Evolutionary conservation across 2,888 invertebrate species (phyloP), one percentile per base, ranked within the genome.

Genomic region (Terebella lapidaria): DNA sequence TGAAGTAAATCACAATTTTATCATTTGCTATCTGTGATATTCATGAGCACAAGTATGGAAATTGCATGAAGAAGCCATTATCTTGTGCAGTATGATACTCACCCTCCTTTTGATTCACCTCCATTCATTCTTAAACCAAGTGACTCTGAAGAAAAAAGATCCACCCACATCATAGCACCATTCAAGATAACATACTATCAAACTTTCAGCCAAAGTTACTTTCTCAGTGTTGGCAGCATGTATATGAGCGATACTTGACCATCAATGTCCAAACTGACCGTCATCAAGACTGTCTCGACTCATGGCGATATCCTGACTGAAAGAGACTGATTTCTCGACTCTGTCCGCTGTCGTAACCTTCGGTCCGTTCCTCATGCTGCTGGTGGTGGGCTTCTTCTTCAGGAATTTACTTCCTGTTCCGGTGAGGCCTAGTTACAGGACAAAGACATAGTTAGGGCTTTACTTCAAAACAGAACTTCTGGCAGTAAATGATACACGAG

Each of bases 281-380:
- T 61, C 75, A 64, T 77, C 75, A 54, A 77, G 64, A 55, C 75
- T 75, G 67, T 77, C 76, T 66, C 72, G 73, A 62, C 75, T 77
- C 62, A 75, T 54, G 25, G 46, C 35, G 20, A 58, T 56, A n/a
- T 63, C 60, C 18, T 46, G 27, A 75, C 70, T 28, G n/a, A 35
- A 35, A 15, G 42, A 35, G 42, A 35, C 42, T 15, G 42, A 35
- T n/a, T 35, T 35, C 42, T 35, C 42, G n/a, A n/a, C n/a, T n/a
- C n/a, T n/a, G n/a, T n/a, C n/a, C n/a, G n/a, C n/a, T 35, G n/a
- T 35, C 10, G 10, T 35, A 35, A 35, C n/a, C 10, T 15, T 15
- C n/a, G n/a, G 42, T 35, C n/a, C 10, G 42, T 35, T 35, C 10
- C 10, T 35, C n/a, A 35, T 35, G 10, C n/a, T 35, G n/a, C 42